phyloP scores from a whole-genome alignment of 2,797 vertebrate species.

The Tapirus indicus region DNA sequence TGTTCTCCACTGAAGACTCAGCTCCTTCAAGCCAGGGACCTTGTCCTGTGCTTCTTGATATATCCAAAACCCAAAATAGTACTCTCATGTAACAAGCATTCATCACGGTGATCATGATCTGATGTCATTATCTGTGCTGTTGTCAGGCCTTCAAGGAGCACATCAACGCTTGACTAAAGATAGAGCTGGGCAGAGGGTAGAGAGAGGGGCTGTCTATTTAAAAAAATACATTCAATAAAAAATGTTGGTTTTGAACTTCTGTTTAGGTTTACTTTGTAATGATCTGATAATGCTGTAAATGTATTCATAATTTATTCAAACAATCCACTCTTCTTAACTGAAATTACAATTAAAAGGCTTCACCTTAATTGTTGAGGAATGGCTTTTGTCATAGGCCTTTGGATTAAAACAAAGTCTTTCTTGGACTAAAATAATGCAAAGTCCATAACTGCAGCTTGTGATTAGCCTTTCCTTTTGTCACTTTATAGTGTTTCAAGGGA shows the following conservation, averaged over 20 bases:
- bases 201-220: background rate
- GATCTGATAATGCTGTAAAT: constrained; percentile 27
- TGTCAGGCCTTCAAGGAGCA: background rate
- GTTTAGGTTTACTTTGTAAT: constrained; percentile 43
- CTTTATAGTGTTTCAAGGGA: background rate
- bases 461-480: background rate
- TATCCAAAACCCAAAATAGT: background rate
- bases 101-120: background rate
- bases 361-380: background rate
- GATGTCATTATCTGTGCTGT: background rate
- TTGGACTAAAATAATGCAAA: constrained; percentile 31
- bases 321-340: background rate
- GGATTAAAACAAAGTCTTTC: background rate
- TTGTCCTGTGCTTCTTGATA: background rate
- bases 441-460: background rate
- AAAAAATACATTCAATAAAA: background rate
- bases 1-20: background rate
- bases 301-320: constrained; percentile 42
- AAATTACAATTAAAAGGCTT: constrained; percentile 25
- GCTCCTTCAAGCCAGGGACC: background rate
- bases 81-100: background rate
- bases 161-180: background rate
- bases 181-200: background rate
- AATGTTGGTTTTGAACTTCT: background rate
- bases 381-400: background rate